Conservation (phyloP, 1,140 invertebrate species). For the Galleria mellonella region DNA sequence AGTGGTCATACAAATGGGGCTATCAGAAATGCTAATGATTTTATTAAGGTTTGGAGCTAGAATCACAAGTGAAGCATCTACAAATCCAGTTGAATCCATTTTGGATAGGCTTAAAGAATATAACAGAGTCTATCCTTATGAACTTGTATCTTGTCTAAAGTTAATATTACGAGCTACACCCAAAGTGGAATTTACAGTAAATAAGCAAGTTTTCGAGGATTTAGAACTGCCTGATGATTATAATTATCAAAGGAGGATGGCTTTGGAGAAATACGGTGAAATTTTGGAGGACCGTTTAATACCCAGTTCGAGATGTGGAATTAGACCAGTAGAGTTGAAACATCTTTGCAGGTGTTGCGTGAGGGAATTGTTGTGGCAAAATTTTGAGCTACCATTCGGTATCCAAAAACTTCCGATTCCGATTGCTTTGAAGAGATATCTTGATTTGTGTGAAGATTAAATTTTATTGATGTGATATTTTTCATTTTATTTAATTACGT, state of each 20-base stretch:
- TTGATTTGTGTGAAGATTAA: slow-evolving; percentile 83
- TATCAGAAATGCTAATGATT: slow-evolving; percentile 82
- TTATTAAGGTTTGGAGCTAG: slow-evolving; percentile 82
- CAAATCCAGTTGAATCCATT: slow-evolving; percentile 75
- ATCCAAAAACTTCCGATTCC: slow-evolving; percentile 81
- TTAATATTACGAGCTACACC: slow-evolving; percentile 79
- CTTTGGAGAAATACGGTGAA: slow-evolving; percentile 77
- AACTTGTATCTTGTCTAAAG: slow-evolving; percentile 79
- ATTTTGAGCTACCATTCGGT: slow-evolving; percentile 83
- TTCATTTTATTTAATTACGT: neutral
- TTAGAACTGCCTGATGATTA: slow-evolving; percentile 54
- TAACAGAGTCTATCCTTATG: slow-evolving; percentile 78
- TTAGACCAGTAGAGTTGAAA: slow-evolving; percentile 77
- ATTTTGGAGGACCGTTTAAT: slow-evolving; percentile 79
- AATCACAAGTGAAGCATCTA: slow-evolving; percentile 64
- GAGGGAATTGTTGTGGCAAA: slow-evolving; percentile 77
- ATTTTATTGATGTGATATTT: slow-evolving; percentile 11
- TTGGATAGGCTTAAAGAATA: slow-evolving; percentile 80
- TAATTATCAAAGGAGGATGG: slow-evolving; percentile 71
- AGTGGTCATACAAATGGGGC: slow-evolving; percentile 81
- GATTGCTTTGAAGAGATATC: slow-evolving; percentile 77
- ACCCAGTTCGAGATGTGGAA: slow-evolving; percentile 76
- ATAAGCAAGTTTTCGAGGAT: slow-evolving; percentile 42
- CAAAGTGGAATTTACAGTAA: slow-evolving; percentile 50
- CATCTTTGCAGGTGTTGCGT: slow-evolving; percentile 80